phyloP scores from a whole-genome alignment of 2,888 invertebrate genomes.

The Xylocampa areola region DNA sequence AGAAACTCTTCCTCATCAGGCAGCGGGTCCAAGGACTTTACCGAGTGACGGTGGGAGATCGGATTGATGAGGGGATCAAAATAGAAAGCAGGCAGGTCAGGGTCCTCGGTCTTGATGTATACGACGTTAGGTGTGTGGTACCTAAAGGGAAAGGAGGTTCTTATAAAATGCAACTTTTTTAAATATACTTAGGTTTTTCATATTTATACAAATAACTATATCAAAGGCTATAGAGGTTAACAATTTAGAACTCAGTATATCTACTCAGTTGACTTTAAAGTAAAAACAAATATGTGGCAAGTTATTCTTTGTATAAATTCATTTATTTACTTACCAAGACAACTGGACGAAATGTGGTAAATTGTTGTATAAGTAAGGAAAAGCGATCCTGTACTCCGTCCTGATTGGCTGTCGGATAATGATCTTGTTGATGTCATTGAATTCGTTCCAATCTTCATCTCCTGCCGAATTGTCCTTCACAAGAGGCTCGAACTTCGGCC shows the following conservation, averaged over 20 bases:
- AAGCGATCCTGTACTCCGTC: slow-evolving; percentile 99
- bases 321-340: slow-evolving; percentile 95
- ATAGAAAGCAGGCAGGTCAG: slow-evolving; percentile 99
- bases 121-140: slow-evolving; percentile 99
- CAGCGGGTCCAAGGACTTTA: slow-evolving; percentile 95
- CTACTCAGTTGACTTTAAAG: too few species aligned
- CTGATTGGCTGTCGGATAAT: slow-evolving; percentile 99
- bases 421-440: slow-evolving; percentile 99
- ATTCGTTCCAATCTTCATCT: slow-evolving; percentile 99
- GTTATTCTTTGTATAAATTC: background rate
- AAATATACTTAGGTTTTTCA: too few species aligned
- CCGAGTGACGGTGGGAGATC: slow-evolving; percentile 97
- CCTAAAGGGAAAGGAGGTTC: slow-evolving; percentile 89
- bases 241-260: too few species aligned
- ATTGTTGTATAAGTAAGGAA: slow-evolving; percentile 99
- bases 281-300: too few species aligned
- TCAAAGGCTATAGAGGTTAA: too few species aligned
- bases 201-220: too few species aligned
- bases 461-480: slow-evolving; percentile 99
- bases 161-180: too few species aligned
- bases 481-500: slow-evolving; percentile 99
- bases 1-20: slow-evolving; percentile 98
- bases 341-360: slow-evolving; percentile 99
- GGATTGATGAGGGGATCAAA: slow-evolving; percentile 99
- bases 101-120: slow-evolving; percentile 99